Evolutionary conservation across 2,888 invertebrate genomes (phyloP), one percentile per base, ranked within the genome.

Genomic region (Malthinus flaveolus): DNA sequence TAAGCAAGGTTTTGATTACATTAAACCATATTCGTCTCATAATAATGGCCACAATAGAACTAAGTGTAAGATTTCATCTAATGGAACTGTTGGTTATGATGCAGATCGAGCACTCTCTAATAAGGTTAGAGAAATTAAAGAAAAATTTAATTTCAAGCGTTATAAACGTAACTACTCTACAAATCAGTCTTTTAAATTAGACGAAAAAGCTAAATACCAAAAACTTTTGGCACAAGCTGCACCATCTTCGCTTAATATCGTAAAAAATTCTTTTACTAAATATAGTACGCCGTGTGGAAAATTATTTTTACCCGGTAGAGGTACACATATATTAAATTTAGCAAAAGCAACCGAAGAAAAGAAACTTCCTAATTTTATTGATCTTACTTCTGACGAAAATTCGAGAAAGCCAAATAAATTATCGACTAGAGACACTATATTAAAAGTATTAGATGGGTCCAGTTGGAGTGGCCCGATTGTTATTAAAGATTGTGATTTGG

Each of bases 191-290:
- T 82, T 83, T 63, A 80, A 84, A 71, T 75, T 85, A 68, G 82
- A 84, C 65, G 84, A 85, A 63, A 85, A 84, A 68, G 78, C 75
- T 67, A 80, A 79, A 68, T 85, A 85, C 65, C 80, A 81, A 66
- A 82, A 84, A 71, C 69, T 85, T 37, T 80, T 86, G 34, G 79
- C 77, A 48, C 76, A 77, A 66, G 79, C 81, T 4, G 71, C 68
- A 23, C 49, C 63, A 32, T 62, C 53, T 11, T n/a, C 48, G 58
- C 48, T 65, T 39, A 61, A 53, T 51, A 50, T 61, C 52, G 53
- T 66, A 32, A 61, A 65, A 10, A 61, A 64, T 35, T 68, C 73
- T 1, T 68, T 67, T 44, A 68, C 72, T 1, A 64, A 71, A 10
- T 73, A 71, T 58, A 65, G 66, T 9, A 73, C 75, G 15, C 74